Evolutionary conservation across 2,797 vertebrate species (phyloP).

Genomic region (Rousettus madagascariensis): DNA sequence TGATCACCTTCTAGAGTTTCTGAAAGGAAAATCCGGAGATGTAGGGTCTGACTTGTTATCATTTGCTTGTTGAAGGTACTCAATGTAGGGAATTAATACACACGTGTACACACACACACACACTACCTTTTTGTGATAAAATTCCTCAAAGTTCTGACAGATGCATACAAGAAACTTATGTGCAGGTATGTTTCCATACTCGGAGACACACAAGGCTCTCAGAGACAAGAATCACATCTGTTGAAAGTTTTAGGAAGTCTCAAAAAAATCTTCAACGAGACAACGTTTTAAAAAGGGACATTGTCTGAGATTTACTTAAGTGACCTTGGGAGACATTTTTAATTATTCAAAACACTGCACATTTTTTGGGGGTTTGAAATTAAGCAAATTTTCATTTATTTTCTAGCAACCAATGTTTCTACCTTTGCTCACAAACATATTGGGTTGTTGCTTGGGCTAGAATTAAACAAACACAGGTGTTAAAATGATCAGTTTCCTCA

Average conservation of each 20-base stretch:
- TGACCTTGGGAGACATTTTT: not conserved
- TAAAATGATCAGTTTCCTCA: conserved; percentile 50
- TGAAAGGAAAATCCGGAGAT: not conserved
- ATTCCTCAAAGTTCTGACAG: not conserved
- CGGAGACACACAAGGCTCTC: not conserved
- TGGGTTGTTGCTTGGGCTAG: conserved; percentile 49
- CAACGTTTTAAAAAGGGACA: not conserved
- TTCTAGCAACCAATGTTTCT: conserved; percentile 39
- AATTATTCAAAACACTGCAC: not conserved
- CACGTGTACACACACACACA: not conserved
- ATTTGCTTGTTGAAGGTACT: not conserved
- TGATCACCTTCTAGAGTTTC: not conserved
- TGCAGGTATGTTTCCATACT: not conserved
- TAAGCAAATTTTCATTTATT: conserved; percentile 44
- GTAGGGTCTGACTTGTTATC: not conserved
- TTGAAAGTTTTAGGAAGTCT: conserved; percentile 31
- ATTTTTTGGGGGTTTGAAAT: not conserved
- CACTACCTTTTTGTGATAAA: not conserved
- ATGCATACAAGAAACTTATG: not conserved
- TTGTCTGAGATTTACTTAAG: not conserved
- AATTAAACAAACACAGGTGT: conserved; percentile 76
- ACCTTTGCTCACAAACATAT: conserved; percentile 22
- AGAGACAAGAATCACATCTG: not conserved
- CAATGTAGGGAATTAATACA: not conserved
- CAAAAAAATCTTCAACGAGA: not conserved